Base-by-base conservation (phyloP, 1,140 invertebrate species). In the Anadara kagoshimensis region DNA sequence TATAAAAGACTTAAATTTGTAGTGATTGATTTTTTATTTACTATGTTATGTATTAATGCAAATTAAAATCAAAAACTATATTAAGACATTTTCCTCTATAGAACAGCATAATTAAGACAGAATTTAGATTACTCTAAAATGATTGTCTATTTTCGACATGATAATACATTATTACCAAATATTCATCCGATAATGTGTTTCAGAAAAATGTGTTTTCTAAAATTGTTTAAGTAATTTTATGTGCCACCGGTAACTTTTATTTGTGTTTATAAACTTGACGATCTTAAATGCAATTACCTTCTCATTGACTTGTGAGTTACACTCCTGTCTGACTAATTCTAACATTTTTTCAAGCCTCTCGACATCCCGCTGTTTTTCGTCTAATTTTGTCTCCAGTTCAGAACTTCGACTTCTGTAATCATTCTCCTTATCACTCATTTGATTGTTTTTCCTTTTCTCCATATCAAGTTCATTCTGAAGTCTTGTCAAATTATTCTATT, bases 271-370 rank as follows among this genome's bases (percentile, higher is more conserved):
- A 18, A 16, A 29, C 16, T 64, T 51, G 43, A 5, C 8, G 29
- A 18, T 62, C 5, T 11, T 11, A 59, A n/a, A 11, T 8, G 44
- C 5, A 45, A 65, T 67, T 36, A 86, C 85, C 79, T 80, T 78
- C 57, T 85, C 82, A 59, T 73, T 75, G 44, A 87, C 78, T 51
- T 83, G 82, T 5, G 78, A 51, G 57, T 78, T 82, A 76, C 80
- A 83, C 63, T 87, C 85, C 49, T 80, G 78, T 66, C 82, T 84
- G 4, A 83, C 78, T 2, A 82, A 68, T 29, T 83, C 80, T 47
- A 87, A 68, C 79, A 82, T 83, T 56, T 82, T 79, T 67, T 87
- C 83, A 45, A 87, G 69, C 49, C 82, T 74, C 11, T 82, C 81
- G 1, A 84, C 72, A 57, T 85, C 83, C 49, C 76, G 70, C 54